phyloP scores from a whole-genome alignment of 2,797 vertebrate genomes.

The Okamejei kenojei region DNA sequence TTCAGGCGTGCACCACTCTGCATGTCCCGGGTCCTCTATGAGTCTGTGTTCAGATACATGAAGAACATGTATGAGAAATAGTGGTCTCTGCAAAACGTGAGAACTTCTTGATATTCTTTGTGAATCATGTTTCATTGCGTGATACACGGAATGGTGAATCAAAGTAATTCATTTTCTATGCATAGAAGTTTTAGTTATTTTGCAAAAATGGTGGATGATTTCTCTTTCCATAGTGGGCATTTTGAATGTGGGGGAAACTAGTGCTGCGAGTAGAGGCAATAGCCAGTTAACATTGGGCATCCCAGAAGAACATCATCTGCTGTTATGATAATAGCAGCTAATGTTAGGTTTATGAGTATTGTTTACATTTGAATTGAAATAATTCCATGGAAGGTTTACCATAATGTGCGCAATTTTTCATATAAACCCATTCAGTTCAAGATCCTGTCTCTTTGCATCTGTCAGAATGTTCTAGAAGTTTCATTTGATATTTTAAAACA shows the following conservation, averaged over 20 bases:
- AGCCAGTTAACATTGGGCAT: neutral
- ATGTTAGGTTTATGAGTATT: neutral
- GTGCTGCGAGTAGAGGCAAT: neutral
- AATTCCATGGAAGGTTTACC: neutral
- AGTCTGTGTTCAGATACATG: no score
- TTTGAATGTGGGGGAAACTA: neutral
- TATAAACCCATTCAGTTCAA: neutral
- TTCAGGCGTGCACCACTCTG: no score
- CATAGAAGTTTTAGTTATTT: neutral
- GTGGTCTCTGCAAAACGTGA: no score
- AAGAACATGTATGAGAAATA: no score
- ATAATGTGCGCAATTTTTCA: neutral
- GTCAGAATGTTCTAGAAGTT: no score
- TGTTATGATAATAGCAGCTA: neutral
- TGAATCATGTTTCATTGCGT: no score
- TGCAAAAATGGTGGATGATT: neutral
- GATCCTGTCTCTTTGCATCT: no score
- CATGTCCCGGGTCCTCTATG: no score
- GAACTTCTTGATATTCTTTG: no score
- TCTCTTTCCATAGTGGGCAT: neutral
- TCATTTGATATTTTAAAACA: no score
- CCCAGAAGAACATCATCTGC: neutral
- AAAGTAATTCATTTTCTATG: no score
- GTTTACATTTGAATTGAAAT: neutral
- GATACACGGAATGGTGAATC: no score